phyloP scores from a whole-genome alignment of 92 coral and sea anemone species.

The Epizoanthus scotinus region DNA sequence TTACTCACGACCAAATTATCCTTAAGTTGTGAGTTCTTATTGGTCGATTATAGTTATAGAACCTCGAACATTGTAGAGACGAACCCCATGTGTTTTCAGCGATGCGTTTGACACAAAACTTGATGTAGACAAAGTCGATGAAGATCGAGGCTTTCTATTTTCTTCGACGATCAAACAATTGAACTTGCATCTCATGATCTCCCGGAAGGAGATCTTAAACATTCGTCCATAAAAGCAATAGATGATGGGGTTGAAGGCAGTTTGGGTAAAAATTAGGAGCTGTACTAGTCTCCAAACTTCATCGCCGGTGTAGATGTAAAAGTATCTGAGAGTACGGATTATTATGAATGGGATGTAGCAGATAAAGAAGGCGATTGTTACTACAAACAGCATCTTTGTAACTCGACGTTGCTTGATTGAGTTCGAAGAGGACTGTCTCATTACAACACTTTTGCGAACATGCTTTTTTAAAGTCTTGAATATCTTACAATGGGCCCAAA shows the following conservation, averaged over 20 bases:
- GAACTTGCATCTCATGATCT: constrained; percentile 63
- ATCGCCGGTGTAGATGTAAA: constrained; percentile 63
- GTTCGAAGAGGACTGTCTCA: not conserved
- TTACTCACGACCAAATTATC: no score
- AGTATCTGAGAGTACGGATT: constrained; percentile 67
- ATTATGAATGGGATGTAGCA: constrained; percentile 78
- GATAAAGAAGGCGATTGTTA: constrained; percentile 66
- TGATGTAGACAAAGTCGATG: constrained; percentile 10
- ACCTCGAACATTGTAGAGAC: not conserved
- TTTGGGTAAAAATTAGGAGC: constrained; percentile 77
- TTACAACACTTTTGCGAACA: constrained; percentile 12
- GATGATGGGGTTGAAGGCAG: constrained; percentile 78
- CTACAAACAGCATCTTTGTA: constrained; percentile 77
- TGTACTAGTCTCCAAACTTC: constrained; percentile 70
- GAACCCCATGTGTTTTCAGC: not conserved
- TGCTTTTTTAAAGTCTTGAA: constrained; percentile 27
- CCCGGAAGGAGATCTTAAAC: constrained; percentile 67
- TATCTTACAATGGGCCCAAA: constrained; percentile 47
- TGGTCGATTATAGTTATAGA: not conserved
- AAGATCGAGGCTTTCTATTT: constrained; percentile 13
- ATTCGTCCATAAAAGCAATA: constrained; percentile 82
- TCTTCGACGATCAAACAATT: constrained; percentile 20
- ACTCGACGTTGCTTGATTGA: constrained; percentile 55
- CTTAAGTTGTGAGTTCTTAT: not conserved
- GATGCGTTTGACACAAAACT: constrained; percentile 14